Conservation (phyloP, 2,113 vertebrate genomes). For the Carollia perspicillata region DNA sequence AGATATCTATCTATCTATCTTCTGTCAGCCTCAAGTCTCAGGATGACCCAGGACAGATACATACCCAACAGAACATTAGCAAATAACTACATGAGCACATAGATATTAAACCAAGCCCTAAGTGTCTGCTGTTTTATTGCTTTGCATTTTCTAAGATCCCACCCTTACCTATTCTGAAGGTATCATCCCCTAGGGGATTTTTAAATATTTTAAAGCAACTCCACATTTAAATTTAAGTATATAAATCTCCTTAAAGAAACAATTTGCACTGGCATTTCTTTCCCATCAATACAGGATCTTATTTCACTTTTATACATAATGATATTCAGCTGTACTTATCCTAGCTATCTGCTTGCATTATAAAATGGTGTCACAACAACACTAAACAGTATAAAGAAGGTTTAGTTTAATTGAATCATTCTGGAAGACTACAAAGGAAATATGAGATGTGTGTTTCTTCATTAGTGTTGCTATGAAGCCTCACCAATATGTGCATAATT, state of each 20-base stretch:
- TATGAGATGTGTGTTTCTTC: neutral
- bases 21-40: neutral
- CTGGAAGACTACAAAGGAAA: neutral
- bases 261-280: slow-evolving; percentile 10
- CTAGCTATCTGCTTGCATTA: neutral
- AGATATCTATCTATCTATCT: neutral
- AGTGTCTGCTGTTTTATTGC: neutral
- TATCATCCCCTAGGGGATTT: neutral
- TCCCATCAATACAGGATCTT: neutral
- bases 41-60: neutral
- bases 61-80: neutral
- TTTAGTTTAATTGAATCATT: neutral
- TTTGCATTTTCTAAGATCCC: neutral
- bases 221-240: neutral
- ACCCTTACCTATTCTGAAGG: neutral
- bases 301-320: neutral
- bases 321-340: neutral
- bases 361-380: neutral
- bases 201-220: neutral
- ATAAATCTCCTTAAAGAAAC: slow-evolving; percentile 26
- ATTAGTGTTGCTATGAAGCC: neutral
- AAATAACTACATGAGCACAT: neutral
- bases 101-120: neutral
- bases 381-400: neutral
- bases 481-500: neutral